phyloP scores from a whole-genome alignment of 1,140 invertebrate species.

The Ceratoteleas bidentatus region DNA sequence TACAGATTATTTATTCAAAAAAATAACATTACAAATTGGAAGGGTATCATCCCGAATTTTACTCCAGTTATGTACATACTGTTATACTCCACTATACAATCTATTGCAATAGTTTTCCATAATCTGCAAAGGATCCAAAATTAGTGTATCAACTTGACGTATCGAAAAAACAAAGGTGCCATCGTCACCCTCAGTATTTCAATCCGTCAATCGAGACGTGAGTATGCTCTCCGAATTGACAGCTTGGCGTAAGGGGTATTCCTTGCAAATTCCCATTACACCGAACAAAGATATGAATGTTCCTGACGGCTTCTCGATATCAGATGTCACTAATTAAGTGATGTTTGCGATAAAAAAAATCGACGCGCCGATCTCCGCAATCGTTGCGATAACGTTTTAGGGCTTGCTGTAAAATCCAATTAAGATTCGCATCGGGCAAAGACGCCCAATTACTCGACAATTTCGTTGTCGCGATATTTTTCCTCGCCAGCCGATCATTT shows the following conservation, averaged over 20 bases:
- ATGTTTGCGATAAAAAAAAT: slow-evolving; percentile 8
- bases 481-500: not conserved
- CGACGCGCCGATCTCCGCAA: not conserved
- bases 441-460: not conserved
- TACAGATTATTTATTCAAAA: too few relatives aligned
- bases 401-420: slow-evolving; percentile 4
- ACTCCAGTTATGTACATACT: too few relatives aligned
- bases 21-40: too few relatives aligned
- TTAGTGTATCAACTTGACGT: too few relatives aligned
- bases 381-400: not conserved
- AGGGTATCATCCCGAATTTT: too few relatives aligned
- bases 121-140: too few relatives aligned
- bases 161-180: too few relatives aligned
- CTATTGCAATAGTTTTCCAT: too few relatives aligned
- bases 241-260: slow-evolving; percentile 16
- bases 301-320: slow-evolving; percentile 37
- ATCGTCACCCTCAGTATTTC: slow-evolving; percentile 28
- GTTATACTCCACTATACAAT: too few relatives aligned
- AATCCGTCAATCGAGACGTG: slow-evolving; percentile 35
- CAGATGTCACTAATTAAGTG: slow-evolving; percentile 26
- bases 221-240: slow-evolving; percentile 39
- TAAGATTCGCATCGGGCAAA: not conserved
- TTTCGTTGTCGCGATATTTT: not conserved
- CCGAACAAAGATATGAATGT: slow-evolving; percentile 38
- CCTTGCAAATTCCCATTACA: slow-evolving; percentile 41